Evolutionary conservation across 92 coral and sea anemone species (phyloP).

Genomic region (Porites rus): DNA sequence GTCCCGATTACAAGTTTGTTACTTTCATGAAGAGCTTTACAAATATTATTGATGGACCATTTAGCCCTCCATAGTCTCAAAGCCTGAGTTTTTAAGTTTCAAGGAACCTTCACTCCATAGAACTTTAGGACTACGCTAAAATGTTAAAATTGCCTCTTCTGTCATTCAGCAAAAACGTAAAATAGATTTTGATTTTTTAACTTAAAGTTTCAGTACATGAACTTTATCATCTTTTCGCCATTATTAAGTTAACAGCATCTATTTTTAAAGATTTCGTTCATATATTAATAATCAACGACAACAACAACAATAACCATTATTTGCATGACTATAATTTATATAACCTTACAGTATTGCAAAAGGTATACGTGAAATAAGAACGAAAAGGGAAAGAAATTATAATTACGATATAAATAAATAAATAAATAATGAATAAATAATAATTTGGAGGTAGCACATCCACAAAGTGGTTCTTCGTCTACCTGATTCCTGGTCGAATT

Average conservation of each 20-base stretch:
- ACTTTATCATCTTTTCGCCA: not conserved
- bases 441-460: too few relatives aligned
- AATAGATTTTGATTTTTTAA: not conserved
- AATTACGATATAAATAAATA: too few relatives aligned
- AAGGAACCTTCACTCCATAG: not conserved
- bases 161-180: not conserved
- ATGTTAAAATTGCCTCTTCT: not conserved
- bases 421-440: too few relatives aligned
- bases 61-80: not conserved
- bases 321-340: too few relatives aligned
- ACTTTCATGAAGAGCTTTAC: conserved; percentile 37
- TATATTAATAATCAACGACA: not conserved
- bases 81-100: not conserved
- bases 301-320: too few relatives aligned
- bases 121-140: not conserved
- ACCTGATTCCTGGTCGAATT: too few relatives aligned
- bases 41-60: conserved; percentile 22
- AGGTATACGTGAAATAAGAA: too few relatives aligned
- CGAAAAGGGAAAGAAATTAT: too few relatives aligned
- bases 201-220: not conserved
- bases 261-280: not conserved
- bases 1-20: conserved; percentile 33
- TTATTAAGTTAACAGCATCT: not conserved
- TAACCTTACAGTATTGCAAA: too few relatives aligned
- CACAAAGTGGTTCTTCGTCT: too few relatives aligned